Evolutionary conservation across 2,113 vertebrate species (phyloP), one percentile per base, ranked within the genome.

Genomic region (Triplophysa rosa): DNA sequence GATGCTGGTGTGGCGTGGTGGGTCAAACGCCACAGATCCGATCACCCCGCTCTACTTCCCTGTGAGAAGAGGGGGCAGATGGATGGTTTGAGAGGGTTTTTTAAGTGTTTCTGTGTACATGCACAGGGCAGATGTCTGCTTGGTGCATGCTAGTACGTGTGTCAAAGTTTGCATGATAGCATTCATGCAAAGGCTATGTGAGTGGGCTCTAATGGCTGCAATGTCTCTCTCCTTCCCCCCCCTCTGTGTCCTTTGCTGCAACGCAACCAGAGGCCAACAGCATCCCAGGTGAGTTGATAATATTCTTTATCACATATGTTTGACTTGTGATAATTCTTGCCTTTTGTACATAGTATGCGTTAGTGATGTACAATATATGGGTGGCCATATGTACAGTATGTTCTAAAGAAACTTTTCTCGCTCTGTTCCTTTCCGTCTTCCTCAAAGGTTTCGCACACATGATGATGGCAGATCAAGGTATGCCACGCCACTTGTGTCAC

Each of bases 391-490:
- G 14, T 52, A 52, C 49, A 52, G 16, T 52, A 58, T 58, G 8
- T 58, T 58, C 42, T 76, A 65, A 54, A 52, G 61, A 76, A 21
- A 8, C 67, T 47, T 63, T 29, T 56, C 67, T 66, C 49, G 76
- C 29, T 75, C 52, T 82, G 74, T 68, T 70, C 79, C 61, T 86
- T 59, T 81, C 65, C 84, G n/a, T 78, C 66, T 86, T 78, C 59
- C 61, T 77, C 37, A 19, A 94, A 98, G 97, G 96, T 90, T 90
- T 99, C 86, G 95, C 97, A 86, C 96, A 99, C 87, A 94, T 99
- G 93, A 96, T 95, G 95, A 97, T 98, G 96, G 87, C 94, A 80
- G 97, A 99, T 93, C 97, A 98, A 99, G 97, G 97, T 99, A 98
- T 87, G 94, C 90, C 6, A 85, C 84, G 88, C 85, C 78, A 67